phyloP scores from a whole-genome alignment of 2,888 invertebrate species.

The Auanema freiburgensis region DNA sequence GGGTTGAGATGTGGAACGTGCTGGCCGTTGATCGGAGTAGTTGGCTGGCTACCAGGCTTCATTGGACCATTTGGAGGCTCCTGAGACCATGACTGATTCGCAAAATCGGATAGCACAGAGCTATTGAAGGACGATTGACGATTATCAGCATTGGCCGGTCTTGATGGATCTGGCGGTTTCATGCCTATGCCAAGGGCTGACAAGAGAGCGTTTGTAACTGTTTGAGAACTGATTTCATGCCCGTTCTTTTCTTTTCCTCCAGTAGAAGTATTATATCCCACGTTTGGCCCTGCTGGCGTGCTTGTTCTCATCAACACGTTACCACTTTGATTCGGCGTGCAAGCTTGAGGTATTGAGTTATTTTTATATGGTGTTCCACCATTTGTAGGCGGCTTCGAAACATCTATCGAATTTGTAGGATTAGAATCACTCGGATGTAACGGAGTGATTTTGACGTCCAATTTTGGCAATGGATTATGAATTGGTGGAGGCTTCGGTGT shows the following conservation, averaged over 20 bases:
- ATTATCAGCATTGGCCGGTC: too few relatives aligned
- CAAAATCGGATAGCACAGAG: too few relatives aligned
- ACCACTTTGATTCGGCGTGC: background rate
- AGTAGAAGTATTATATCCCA: background rate
- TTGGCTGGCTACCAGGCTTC: too few relatives aligned
- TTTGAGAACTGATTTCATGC: background rate
- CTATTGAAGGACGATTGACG: too few relatives aligned
- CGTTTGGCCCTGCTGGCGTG: background rate
- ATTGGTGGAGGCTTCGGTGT: background rate
- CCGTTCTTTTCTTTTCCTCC: background rate
- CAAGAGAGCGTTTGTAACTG: background rate
- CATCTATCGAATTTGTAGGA: background rate
- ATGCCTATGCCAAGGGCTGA: background rate
- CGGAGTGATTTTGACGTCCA: background rate
- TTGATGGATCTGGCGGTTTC: background rate
- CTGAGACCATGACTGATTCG: too few relatives aligned
- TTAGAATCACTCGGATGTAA: background rate
- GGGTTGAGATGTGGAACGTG: too few relatives aligned
- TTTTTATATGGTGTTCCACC: background rate
- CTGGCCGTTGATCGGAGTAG: too few relatives aligned
- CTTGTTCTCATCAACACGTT: background rate
- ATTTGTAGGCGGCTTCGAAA: background rate
- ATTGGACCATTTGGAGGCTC: too few relatives aligned
- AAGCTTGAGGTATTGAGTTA: background rate
- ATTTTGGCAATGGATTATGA: background rate